Evolutionary conservation across 2,888 invertebrate species (phyloP).

Genomic region (Hydrotaea cyrtoneurina): DNA sequence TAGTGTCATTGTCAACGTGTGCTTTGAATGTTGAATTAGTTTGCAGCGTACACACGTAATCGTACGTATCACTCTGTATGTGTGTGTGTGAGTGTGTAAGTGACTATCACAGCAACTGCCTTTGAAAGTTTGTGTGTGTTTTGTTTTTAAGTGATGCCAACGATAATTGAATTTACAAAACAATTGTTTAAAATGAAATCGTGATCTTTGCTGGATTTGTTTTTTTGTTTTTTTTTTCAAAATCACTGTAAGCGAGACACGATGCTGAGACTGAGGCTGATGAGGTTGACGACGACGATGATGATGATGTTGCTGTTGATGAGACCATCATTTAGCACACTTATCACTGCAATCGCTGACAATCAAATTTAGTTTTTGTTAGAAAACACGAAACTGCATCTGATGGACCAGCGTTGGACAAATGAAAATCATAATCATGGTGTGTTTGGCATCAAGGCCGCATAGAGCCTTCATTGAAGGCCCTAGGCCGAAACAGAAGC

Average conservation of each 20-base stretch:
- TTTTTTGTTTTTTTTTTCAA: slow-evolving; percentile 37
- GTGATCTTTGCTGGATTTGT: slow-evolving; percentile 62
- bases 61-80: background rate
- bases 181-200: slow-evolving; percentile 67
- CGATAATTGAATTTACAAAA: slow-evolving; percentile 67
- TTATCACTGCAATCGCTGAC: slow-evolving; percentile 46
- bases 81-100: slow-evolving; percentile 36
- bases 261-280: background rate
- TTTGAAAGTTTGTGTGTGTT: slow-evolving; percentile 34
- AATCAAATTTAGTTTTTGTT: slow-evolving; percentile 51
- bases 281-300: background rate
- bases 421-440: background rate
- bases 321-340: slow-evolving; percentile 57
- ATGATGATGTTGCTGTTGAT: background rate
- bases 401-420: background rate
- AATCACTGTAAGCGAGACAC: slow-evolving; percentile 56
- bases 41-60: slow-evolving; percentile 34
- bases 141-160: slow-evolving; percentile 64
- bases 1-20: slow-evolving; percentile 67
- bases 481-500: too few species aligned
- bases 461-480: too few species aligned
- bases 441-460: background rate
- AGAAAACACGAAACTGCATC: slow-evolving; percentile 4
- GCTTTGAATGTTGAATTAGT: slow-evolving; percentile 64
- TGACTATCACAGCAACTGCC: too few species aligned